Conservation (phyloP, 1,140 invertebrate species). For the Antheraea pernyi region DNA sequence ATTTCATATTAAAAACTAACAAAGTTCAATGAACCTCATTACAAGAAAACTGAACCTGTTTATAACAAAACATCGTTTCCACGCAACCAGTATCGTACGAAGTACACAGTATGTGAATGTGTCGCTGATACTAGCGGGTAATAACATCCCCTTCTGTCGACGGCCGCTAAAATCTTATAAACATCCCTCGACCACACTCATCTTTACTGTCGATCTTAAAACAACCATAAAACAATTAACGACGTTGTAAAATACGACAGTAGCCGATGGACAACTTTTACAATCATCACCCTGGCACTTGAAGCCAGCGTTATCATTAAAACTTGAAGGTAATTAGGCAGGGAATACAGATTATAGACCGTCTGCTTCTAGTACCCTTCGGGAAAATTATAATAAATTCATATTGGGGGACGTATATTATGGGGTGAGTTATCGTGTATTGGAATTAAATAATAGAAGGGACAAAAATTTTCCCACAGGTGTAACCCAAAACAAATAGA, state of each 20-base stretch:
- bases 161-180: constrained; percentile 37
- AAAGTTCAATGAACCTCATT: too few species aligned
- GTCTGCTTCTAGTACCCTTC: constrained; percentile 29
- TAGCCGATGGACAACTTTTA: constrained; percentile 42
- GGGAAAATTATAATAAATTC: constrained; percentile 19
- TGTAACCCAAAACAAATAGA: background rate
- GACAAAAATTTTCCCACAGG: constrained; percentile 26
- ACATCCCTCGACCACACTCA: constrained; percentile 60
- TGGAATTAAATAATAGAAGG: constrained; percentile 15
- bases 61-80: too few species aligned
- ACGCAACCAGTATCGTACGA: too few species aligned
- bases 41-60: too few species aligned
- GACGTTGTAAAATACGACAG: constrained; percentile 56
- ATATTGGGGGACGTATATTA: background rate
- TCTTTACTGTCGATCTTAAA: constrained; percentile 66
- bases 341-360: constrained; percentile 23
- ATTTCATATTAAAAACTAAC: too few species aligned
- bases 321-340: constrained; percentile 18
- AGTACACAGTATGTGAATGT: background rate
- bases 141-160: constrained; percentile 11
- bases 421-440: constrained; percentile 17
- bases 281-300: constrained; percentile 50
- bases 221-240: constrained; percentile 70
- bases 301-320: constrained; percentile 40
- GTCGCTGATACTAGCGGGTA: background rate